phyloP scores from a whole-genome alignment of 2,797 vertebrate species.

The Anisognathus igniventris region DNA sequence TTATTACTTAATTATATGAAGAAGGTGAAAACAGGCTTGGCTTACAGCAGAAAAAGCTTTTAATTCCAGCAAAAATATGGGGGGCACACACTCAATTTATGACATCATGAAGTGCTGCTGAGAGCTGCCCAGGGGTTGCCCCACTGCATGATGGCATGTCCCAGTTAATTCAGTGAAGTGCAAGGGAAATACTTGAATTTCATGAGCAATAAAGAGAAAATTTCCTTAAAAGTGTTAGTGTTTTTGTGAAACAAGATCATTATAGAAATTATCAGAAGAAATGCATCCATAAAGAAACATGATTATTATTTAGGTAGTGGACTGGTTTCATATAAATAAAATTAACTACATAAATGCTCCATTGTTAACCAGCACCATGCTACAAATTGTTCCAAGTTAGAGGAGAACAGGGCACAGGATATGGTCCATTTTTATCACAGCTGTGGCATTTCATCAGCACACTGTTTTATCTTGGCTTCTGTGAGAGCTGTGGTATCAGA shows the following conservation, averaged over 20 bases:
- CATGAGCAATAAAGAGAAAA: neutral
- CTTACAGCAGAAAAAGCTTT: neutral
- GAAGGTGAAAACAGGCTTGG: neutral
- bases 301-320: neutral
- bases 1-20: constrained; percentile 15
- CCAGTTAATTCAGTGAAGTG: neutral
- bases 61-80: neutral
- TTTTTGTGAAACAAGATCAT: neutral
- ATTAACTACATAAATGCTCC: neutral
- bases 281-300: neutral
- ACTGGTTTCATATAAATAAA: neutral
- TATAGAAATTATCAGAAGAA: neutral
- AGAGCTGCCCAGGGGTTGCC: neutral
- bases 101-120: neutral
- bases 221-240: neutral
- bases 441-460: neutral
- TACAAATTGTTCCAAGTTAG: neutral
- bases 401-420: neutral
- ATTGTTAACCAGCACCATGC: neutral
- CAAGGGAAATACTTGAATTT: neutral
- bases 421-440: neutral
- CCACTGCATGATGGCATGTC: neutral
- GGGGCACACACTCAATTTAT: neutral
- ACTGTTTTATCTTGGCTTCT: neutral
- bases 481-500: neutral